These are phyloP conservation scores for Ascidia mentula DNA, from an alignment of 23 tunicate species.

Conservation along the genomic window DNA sequence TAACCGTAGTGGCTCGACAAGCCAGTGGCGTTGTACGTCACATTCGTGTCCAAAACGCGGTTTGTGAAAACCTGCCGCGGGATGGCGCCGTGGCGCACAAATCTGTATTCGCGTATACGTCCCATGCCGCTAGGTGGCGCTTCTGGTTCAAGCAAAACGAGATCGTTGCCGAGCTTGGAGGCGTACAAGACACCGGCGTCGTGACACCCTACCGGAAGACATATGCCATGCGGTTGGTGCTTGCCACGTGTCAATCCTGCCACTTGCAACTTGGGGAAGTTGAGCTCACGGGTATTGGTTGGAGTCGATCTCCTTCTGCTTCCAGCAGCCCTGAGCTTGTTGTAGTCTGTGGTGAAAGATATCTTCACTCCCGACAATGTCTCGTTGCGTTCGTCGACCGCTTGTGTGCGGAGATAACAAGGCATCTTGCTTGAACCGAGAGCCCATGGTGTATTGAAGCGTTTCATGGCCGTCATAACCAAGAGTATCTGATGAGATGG, in stretches of 20 bases:
- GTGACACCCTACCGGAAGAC: constrained; percentile 89
- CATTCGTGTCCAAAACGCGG: constrained; percentile 19
- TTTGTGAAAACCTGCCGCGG: neutral
- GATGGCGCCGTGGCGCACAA: constrained; percentile 12
- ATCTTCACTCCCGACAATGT: constrained; percentile 60
- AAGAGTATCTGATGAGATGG: constrained; percentile 59
- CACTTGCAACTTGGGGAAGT: constrained; percentile 27
- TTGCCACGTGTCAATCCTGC: constrained; percentile 60
- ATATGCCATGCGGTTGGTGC: constrained; percentile 60
- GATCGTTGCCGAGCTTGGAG: constrained; percentile 66
- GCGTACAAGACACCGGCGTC: constrained; percentile 75
- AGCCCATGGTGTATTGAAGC: constrained; percentile 74
- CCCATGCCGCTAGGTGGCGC: constrained; percentile 72
- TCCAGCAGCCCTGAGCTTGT: neutral
- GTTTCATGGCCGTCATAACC: constrained; percentile 55
- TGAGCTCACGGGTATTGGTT: neutral
- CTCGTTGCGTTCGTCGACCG: constrained; percentile 44
- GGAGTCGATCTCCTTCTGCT: neutral
- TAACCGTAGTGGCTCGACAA: constrained; percentile 38
- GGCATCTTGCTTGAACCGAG: constrained; percentile 58
- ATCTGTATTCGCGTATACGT: constrained; percentile 18
- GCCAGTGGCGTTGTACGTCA: constrained; percentile 15
- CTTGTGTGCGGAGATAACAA: constrained; percentile 74
- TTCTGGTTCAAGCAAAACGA: constrained; percentile 66
- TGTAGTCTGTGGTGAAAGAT: constrained; percentile 36